Evolutionary conservation across 2,797 vertebrate genomes (phyloP), one percentile per base, ranked within the genome.

Genomic region (Chaetodon trifasciatus): DNA sequence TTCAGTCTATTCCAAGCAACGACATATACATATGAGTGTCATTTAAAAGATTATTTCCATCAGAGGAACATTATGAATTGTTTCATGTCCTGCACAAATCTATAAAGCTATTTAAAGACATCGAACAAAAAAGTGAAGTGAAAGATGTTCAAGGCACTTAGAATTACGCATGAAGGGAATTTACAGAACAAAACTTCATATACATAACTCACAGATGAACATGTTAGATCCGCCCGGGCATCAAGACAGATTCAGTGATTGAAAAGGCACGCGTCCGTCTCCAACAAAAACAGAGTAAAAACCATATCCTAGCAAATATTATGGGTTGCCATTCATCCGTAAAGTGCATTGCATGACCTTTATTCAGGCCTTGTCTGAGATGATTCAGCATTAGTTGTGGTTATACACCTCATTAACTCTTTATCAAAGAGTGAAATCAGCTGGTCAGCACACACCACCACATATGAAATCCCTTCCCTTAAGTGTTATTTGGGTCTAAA

Each of bases 281-380:
- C 52, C 28, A 32, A 32, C 28, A 32, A 32, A 53, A 28, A 75
- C 40, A 32, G 46, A 76, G 23, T 74, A 79, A 76, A 89, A 89
- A 74, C 35, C 42, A 58, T 11, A 71, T 74, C 32, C 21, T 37
- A 82, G 52, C 71, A 74, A 79, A 80, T 57, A 64, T 12, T 69
- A 78, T 21, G 24, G 53, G 68, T 72, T 72, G 74, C 83, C 88
- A 84, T 80, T 84, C 78, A 79, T 82, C 85, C 84, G 70, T 95
- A 95, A 95, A 95, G 94, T 95, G 95, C 95, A 86, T 91, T 65
- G 77, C 56, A 16, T 9, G 78, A 86, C 87, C 84, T 37, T 60
- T 24, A 32, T 23, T 11, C 47, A 77, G 84, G 77, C 55, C 69
- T 46, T 24, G 19, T 72, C 57, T 58, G 63, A 87, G 70, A 88